phyloP scores from a whole-genome alignment of 2,888 invertebrate species.

The Syrphus vitripennis region DNA sequence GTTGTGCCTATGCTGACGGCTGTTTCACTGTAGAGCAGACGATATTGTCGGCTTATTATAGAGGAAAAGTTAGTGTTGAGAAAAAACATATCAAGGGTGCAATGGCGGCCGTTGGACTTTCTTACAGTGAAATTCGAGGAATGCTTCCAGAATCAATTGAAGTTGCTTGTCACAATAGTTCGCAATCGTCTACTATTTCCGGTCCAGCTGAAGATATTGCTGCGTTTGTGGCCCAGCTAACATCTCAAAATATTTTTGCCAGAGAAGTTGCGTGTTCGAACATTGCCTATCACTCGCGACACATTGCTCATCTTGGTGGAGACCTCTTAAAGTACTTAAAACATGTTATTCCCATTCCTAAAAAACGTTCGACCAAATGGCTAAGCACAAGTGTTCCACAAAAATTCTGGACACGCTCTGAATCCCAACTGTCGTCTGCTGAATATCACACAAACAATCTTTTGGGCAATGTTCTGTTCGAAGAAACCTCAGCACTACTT shows the following conservation, averaged over 20 bases:
- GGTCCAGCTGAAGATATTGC: constrained; percentile 88
- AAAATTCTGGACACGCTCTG: constrained; percentile 85
- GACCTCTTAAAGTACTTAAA: constrained; percentile 85
- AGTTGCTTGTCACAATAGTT: constrained; percentile 93
- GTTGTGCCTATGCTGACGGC: constrained; percentile 96
- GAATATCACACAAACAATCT: constrained; percentile 94
- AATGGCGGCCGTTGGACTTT: constrained; percentile 94
- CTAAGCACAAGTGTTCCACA: constrained; percentile 90
- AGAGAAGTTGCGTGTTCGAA: constrained; percentile 91
- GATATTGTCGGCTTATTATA: constrained; percentile 91
- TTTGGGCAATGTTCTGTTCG: constrained; percentile 83
- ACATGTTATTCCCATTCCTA: constrained; percentile 85
- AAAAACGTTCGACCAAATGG: constrained; percentile 88
- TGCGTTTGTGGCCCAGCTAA: constrained; percentile 85
- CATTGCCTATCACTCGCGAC: constrained; percentile 93
- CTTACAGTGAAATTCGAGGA: constrained; percentile 82
- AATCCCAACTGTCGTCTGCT: constrained; percentile 86
- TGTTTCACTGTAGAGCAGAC: constrained; percentile 93
- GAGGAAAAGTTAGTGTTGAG: constrained; percentile 89
- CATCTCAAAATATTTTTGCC: constrained; percentile 88
- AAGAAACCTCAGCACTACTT: constrained; percentile 84
- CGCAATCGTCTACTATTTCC: constrained; percentile 93
- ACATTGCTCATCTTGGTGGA: constrained; percentile 87
- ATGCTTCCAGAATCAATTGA: constrained; percentile 89
- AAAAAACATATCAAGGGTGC: constrained; percentile 87